Base-by-base conservation (phyloP, 2,888 invertebrate genomes). In the Lagria hirta region DNA sequence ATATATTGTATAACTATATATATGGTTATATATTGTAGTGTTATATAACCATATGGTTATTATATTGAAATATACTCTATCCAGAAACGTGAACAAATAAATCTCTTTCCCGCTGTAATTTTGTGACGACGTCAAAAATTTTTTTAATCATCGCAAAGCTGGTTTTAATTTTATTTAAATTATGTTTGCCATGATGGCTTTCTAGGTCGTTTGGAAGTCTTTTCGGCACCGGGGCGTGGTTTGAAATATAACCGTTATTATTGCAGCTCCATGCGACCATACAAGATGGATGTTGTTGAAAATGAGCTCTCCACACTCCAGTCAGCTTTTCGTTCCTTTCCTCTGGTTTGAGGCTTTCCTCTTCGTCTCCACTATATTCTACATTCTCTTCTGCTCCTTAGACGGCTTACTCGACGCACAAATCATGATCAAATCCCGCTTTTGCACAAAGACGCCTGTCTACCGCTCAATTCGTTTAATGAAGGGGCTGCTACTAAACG, bases 231-330 rank as follows among this genome's bases (percentile, higher is more conserved):
- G 49, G 51, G 58, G 61, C 55, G 54, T 54, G 56, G 54, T 61
- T 51, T 68, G 65, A 68, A 62, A 66, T 68, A 68, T 68, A 57
- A 61, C 65, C 62, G 59, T 68, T 69, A 69, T 68, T 69, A 68
- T 68, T 69, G 67, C 68, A 61, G 61, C 64, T 62, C 62, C 60
- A 60, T 61, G 62, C 60, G 62, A 66, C 65, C 66, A 66, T 66
- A 65, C 64, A 68, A 69, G 68, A 69, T 66, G 63, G 58, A 69
- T 68, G 66, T 60, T 61, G 63, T 61, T 59, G 59, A 59, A 68
- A 68, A 68, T 68, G 68, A 69, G 66, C 63, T 66, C 61, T 61
- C 61, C 57, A 36, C 48, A 49, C 48, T 47, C 43, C 42, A 46
- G 48, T 49, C 46, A 45, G 49, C 45, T 45, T 41, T 49, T 35